Conservation (phyloP, 2,797 vertebrate species). For the Kryptolebias ocellatus region DNA sequence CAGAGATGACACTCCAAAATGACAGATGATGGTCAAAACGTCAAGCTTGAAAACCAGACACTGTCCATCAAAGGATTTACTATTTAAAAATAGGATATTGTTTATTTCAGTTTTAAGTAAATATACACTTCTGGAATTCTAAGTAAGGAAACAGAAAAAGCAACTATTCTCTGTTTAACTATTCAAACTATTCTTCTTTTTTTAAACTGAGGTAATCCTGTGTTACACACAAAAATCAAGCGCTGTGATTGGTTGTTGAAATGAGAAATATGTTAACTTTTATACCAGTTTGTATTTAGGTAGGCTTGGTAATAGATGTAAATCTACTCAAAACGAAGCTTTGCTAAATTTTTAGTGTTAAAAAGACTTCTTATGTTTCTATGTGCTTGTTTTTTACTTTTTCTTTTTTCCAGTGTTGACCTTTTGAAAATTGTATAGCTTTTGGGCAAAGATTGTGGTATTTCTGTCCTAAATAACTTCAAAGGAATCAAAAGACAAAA, state of each 20-base stretch:
- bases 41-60: constrained; percentile 34
- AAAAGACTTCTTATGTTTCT: no score
- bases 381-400: constrained; percentile 10
- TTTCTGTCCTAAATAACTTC: no score
- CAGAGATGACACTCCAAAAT: constrained; percentile 20
- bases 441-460: no score
- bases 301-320: neutral
- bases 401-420: no score
- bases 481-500: no score
- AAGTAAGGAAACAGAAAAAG: neutral
- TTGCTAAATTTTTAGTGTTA: neutral
- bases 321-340: neutral
- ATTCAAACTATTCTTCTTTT: no score
- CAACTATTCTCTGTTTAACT: neutral
- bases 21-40: constrained; percentile 31
- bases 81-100: neutral
- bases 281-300: no score
- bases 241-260: neutral
- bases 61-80: neutral
- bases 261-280: neutral
- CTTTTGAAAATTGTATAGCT: no score
- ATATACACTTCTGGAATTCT: constrained; percentile 12
- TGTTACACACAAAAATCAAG: no score
- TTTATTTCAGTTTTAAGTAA: neutral
- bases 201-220: neutral